Evolutionary conservation across 2,797 vertebrate species (phyloP), one percentile per base, ranked within the genome.

Genomic region (Coilia nasus): DNA sequence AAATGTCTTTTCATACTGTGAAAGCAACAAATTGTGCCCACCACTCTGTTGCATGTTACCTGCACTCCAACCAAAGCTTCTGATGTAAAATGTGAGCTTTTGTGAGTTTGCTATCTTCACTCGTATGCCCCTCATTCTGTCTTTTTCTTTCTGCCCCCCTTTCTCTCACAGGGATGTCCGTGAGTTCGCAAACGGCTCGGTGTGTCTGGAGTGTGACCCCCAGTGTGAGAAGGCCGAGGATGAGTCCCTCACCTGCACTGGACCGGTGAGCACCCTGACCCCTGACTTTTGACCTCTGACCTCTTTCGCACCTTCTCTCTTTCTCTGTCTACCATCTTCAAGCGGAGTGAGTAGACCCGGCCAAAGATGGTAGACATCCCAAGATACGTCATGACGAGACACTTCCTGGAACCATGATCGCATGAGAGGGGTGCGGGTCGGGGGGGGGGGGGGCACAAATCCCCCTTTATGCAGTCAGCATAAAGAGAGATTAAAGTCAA

Each of bases 191-290:
- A 99, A 99, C 0, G 96, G 96, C 3, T 97, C 98, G 0, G 93
- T 97, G 85, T 99, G 98, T 35, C 94, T 98, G 88, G 97, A 98
- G 87, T 99, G 98, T 85, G 98, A 99, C 83, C 93, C 93, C 6
- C 97, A 99, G 91, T 99, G 98, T 88, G 97, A 99, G 84, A 97
- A 94, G 90, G 96, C 97, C 84, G 97, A 99, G 23, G 97, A 97
- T 0, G 96, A 96, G 81, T 94, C 95, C 87, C 93, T 97, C 90
- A 99, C 98, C 0, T 99, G 98, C 93, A 95, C 95, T 0, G 98
- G 98, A 54, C 94, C 95, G 93, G 98, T 99, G 95, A 98, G 97
- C 81, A 46, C 17, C 21, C n/a, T 19, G 28, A 81, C 56, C n/a
- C n/a, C n/a, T n/a, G n/a, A n/a, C n/a, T n/a, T n/a, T n/a, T n/a